Percentiles rank a stretch among this genome's conserved stretches.
These are phyloP conservation scores for Sebastes variabilis DNA, from an alignment of 2,797 vertebrate genomes.

Conservation along the genomic window DNA sequence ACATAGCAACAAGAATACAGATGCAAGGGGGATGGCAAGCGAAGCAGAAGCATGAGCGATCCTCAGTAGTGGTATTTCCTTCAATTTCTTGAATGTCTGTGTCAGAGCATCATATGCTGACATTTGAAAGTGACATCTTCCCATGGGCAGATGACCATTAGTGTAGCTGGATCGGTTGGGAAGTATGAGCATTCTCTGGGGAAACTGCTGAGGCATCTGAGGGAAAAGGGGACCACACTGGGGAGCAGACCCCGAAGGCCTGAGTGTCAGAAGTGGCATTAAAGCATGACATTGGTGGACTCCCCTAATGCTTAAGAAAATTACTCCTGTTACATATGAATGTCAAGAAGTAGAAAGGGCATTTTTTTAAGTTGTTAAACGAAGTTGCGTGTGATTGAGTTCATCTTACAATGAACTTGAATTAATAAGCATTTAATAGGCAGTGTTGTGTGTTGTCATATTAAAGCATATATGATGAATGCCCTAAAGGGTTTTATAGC, in stretches of 20 bases:
- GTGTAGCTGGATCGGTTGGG: conserved; percentile 35
- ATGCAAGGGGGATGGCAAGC: not conserved
- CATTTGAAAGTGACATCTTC: conserved; percentile 75
- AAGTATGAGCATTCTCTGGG: conserved; percentile 29
- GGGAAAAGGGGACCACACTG: conserved; percentile 29
- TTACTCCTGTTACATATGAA: not conserved
- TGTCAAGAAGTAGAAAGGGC: not conserved
- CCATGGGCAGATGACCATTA: conserved; percentile 49
- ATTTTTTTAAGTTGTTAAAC: not conserved
- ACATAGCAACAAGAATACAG: not conserved
- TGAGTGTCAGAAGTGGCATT: conserved; percentile 59
- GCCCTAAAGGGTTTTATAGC: not conserved
- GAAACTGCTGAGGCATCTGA: conserved; percentile 43
- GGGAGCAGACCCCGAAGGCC: conserved; percentile 47
- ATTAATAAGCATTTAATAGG: not conserved
- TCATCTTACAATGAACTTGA: not conserved
- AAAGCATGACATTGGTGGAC: conserved; percentile 51
- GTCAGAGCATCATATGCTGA: conserved; percentile 59
- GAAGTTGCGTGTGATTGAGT: not conserved
- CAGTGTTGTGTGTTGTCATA: not conserved
- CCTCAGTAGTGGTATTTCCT: conserved; percentile 57
- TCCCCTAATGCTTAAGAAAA: conserved; percentile 15
- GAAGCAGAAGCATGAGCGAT: conserved; percentile 38
- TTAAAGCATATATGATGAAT: not conserved
- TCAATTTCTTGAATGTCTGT: conserved; percentile 46